Conservation (phyloP, 2,888 invertebrate genomes). For the Campoplex nolae region DNA sequence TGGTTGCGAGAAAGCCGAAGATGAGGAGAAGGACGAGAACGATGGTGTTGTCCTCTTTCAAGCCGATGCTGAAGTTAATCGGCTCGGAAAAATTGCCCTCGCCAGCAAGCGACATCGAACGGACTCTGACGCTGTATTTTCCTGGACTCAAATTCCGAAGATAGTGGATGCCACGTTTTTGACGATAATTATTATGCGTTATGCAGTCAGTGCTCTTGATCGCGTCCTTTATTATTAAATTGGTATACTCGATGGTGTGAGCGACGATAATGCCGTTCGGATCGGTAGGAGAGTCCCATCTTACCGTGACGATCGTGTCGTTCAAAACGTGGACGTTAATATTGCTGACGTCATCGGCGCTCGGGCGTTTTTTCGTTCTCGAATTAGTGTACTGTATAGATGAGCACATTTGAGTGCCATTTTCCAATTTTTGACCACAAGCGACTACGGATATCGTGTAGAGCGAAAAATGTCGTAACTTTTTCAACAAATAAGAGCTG, state of each 20-base stretch:
- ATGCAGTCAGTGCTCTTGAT: slow-evolving; percentile 85
- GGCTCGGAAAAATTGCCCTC: slow-evolving; percentile 82
- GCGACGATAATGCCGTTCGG: slow-evolving; percentile 89
- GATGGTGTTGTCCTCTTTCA: slow-evolving; percentile 67
- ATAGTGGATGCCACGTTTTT: slow-evolving; percentile 74
- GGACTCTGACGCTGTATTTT: slow-evolving; percentile 86
- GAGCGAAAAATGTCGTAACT: slow-evolving; percentile 86
- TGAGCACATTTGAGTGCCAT: slow-evolving; percentile 77
- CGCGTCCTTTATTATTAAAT: slow-evolving; percentile 80
- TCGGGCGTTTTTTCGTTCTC: slow-evolving; percentile 84
- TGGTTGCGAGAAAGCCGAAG: slow-evolving; percentile 69
- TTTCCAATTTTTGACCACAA: slow-evolving; percentile 84
- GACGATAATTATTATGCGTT: slow-evolving; percentile 79
- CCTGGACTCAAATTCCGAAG: slow-evolving; percentile 85
- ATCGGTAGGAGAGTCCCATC: slow-evolving; percentile 87
- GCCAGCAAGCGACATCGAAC: slow-evolving; percentile 88
- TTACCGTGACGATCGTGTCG: slow-evolving; percentile 81
- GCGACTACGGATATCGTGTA: slow-evolving; percentile 88
- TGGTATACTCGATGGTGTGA: slow-evolving; percentile 87
- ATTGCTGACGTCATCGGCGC: slow-evolving; percentile 84
- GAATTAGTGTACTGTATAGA: slow-evolving; percentile 75
- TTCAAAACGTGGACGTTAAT: slow-evolving; percentile 73
- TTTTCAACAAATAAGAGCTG: slow-evolving; percentile 75
- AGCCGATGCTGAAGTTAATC: slow-evolving; percentile 74
- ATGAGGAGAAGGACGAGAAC: slow-evolving; percentile 72